A percentile compares a stretch with the other conserved stretches of the same genome.
Conservation (phyloP, 2,888 invertebrate genomes). For the Pseudeuparius sepicola region DNA sequence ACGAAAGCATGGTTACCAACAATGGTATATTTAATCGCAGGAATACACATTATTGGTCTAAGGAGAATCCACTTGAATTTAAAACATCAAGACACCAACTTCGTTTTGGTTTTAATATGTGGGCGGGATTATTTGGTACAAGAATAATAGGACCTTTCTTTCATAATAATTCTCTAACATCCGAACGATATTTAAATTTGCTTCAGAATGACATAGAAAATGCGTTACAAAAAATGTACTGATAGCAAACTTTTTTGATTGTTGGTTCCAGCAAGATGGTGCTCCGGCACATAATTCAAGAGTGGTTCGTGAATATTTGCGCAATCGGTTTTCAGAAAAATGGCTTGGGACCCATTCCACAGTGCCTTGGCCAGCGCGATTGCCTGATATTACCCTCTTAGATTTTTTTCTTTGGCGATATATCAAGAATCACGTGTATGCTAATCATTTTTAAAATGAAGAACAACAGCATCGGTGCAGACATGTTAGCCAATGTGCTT, state of each 20-base stretch:
- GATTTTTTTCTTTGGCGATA: slow-evolving; percentile 2
- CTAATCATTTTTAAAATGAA: slow-evolving; percentile 4
- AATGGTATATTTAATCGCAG: slow-evolving; percentile 9
- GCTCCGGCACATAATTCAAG: slow-evolving; percentile 2
- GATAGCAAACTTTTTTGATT: no score
- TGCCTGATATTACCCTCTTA: slow-evolving; percentile 1
- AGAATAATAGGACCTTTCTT: no score
- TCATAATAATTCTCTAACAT: no score
- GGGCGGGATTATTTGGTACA: no score
- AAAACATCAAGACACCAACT: no score
- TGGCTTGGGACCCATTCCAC: neutral
- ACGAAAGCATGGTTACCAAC: slow-evolving; percentile 5
- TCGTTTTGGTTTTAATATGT: no score
- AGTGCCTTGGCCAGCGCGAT: slow-evolving; percentile 5
- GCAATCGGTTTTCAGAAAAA: neutral
- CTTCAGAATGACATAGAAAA: neutral
- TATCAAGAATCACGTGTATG: slow-evolving; percentile 4
- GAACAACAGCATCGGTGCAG: no score
- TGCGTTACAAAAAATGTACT: slow-evolving; percentile 2
- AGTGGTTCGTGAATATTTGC: neutral
- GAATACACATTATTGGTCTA: slow-evolving; percentile 3
- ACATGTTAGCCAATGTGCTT: no score
- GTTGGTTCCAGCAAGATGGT: slow-evolving; percentile 6
- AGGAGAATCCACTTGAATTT: no score
- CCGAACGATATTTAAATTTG: slow-evolving; percentile 1